Evolutionary conservation across 1,140 invertebrate genomes (phyloP), one percentile per base, ranked within the genome.

Genomic region (Formica selysi): DNA sequence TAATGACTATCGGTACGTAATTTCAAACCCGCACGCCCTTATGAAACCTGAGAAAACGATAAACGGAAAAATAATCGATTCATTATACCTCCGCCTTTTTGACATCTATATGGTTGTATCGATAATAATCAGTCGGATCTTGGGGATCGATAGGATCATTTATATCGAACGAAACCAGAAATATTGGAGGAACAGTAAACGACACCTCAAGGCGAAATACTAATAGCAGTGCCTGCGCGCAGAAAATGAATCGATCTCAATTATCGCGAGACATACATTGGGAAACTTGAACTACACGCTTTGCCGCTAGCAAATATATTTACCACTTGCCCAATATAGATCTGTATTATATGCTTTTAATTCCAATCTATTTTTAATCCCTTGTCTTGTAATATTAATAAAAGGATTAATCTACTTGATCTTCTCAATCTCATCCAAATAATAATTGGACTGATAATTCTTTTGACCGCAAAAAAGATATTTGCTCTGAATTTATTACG

Each of bases 221-320:
- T 83, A 83, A 83, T 83, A 44, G 65, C 29, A 38, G 38, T 68
- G 19, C 38, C 32, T 36, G 76, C 79, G 38, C 38, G 19, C n/a
- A 19, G 68, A 74, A 74, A 83, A 83, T 73, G 38, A 83, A 83
- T 83, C 79, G 79, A 83, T 83, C 79, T 83, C 67, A 83, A 83
- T 83, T 83, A 83, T 61, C 38, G 54, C 36, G 38, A 26, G 36
- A 73, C 26, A 73, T 83, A 83, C 68, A 6, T 22, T 22, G 48
- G 38, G 32, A 11, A 13, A 22, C 4, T 44, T 71, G 22, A 71
- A 61, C 1, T 5, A 44, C 22, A 6, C 36, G 7, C 16, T 51
- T 16, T 22, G 65, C 51, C 11, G 19, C 67, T n/a, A n/a, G 32
- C 41, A 13, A 71, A 59, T 81, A 32, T 48, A 54, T 67, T 51